phyloP scores from a whole-genome alignment of 2,113 vertebrate species.

The Empidonax alnorum region DNA sequence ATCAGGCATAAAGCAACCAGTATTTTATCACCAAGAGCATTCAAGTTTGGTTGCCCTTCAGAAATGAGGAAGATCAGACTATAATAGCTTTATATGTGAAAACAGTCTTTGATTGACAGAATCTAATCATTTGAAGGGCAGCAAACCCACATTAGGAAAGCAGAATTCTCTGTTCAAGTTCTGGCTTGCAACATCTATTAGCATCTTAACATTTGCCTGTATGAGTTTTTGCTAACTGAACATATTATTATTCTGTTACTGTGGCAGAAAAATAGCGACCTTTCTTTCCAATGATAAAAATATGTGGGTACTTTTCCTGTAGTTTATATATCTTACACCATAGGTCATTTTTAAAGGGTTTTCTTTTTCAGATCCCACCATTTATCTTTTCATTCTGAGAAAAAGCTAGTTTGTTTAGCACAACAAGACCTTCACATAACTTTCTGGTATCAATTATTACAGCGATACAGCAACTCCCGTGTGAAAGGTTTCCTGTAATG shows the following conservation, averaged over 20 bases:
- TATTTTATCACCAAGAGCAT: slow-evolving; percentile 63
- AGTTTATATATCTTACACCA: slow-evolving; percentile 69
- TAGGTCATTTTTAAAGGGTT: slow-evolving; percentile 70
- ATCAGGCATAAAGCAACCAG: slow-evolving; percentile 37
- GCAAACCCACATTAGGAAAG: slow-evolving; percentile 72
- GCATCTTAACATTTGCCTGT: slow-evolving; percentile 55
- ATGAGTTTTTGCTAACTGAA: slow-evolving; percentile 75
- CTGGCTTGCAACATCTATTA: slow-evolving; percentile 66
- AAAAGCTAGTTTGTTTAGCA: slow-evolving; percentile 72
- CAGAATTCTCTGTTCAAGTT: slow-evolving; percentile 62
- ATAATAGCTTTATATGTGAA: slow-evolving; percentile 76
- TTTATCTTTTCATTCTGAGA: slow-evolving; percentile 73
- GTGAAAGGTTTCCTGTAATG: slow-evolving; percentile 74
- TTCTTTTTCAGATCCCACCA: slow-evolving; percentile 53
- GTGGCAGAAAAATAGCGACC: slow-evolving; percentile 67
- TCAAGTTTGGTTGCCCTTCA: slow-evolving; percentile 75
- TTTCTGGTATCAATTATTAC: slow-evolving; percentile 77
- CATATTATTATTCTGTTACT: slow-evolving; percentile 69
- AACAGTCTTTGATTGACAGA: slow-evolving; percentile 77
- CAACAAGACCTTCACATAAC: slow-evolving; percentile 78
- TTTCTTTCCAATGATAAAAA: slow-evolving; percentile 72
- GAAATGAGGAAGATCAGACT: slow-evolving; percentile 69
- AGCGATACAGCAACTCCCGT: slow-evolving; percentile 58
- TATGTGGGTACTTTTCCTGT: slow-evolving; percentile 55
- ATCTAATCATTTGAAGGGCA: slow-evolving; percentile 77